Percentiles rank a stretch among this genome's conserved stretches.
These are phyloP conservation scores for Palaemon carinicauda DNA, from an alignment of 1,140 invertebrate genomes.

Conservation along the genomic window DNA sequence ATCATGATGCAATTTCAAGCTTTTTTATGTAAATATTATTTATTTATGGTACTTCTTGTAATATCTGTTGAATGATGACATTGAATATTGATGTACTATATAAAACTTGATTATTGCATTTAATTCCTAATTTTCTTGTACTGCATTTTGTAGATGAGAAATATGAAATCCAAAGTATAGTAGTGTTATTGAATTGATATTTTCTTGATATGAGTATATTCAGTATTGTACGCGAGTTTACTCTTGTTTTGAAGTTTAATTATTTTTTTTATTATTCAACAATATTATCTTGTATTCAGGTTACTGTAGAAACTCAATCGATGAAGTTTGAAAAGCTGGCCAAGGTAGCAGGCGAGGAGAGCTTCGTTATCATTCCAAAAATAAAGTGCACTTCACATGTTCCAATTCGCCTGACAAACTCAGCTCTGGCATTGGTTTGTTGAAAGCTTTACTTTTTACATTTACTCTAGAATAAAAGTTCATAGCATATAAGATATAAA, in stretches of 20 bases:
- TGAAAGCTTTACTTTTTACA: neutral
- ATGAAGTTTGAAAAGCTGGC: conserved; percentile 41
- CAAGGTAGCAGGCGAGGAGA: conserved; percentile 33
- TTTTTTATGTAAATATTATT: neutral
- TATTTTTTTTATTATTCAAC: too few species aligned
- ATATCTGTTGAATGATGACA: too few species aligned
- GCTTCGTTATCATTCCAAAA: conserved; percentile 43
- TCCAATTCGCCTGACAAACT: conserved; percentile 46
- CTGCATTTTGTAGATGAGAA: too few species aligned
- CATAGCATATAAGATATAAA: neutral
- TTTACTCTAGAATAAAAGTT: neutral
- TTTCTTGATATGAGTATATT: too few species aligned
- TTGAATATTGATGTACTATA: too few species aligned
- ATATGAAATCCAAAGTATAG: too few species aligned
- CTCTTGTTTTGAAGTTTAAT: neutral
- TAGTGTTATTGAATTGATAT: too few species aligned
- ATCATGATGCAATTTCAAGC: neutral
- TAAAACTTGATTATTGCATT: too few species aligned
- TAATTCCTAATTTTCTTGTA: too few species aligned
- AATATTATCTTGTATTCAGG: neutral
- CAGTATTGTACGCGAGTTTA: neutral
- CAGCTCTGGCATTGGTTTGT: conserved; percentile 38
- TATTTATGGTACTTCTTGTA: too few species aligned
- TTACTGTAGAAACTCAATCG: conserved; percentile 41
- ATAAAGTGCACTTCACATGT: conserved; percentile 51